phyloP scores from a whole-genome alignment of 2,888 invertebrate species.

The Microplitis manilae region DNA sequence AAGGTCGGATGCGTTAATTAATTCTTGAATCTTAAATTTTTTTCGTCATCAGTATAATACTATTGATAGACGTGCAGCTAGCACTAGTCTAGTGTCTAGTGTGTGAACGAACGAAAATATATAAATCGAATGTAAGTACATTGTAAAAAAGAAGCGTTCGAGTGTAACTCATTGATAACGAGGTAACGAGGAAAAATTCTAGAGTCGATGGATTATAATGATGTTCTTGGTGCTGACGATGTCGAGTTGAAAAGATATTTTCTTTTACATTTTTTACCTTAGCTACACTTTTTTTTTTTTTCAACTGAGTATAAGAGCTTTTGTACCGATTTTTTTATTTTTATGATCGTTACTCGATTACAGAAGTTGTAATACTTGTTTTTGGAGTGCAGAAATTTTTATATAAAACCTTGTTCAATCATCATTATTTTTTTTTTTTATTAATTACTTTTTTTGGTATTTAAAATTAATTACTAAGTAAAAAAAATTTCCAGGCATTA shows the following conservation, averaged over 20 bases:
- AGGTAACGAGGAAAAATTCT: neutral
- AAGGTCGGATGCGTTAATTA: conserved; percentile 9
- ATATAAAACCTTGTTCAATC: neutral
- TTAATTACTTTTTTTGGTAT: too few species aligned
- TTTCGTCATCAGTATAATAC: neutral
- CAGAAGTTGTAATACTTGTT: neutral
- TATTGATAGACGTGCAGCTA: neutral
- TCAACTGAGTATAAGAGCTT: neutral
- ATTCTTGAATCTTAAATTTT: neutral
- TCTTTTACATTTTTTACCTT: neutral
- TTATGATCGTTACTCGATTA: neutral
- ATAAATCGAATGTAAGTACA: too few species aligned
- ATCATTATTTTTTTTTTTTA: too few species aligned
- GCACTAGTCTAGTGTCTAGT: too few species aligned
- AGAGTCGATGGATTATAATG: neutral
- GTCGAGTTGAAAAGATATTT: neutral
- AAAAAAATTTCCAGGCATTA: too few species aligned
- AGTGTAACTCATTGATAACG: neutral
- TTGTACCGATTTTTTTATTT: neutral
- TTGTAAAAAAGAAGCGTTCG: neutral
- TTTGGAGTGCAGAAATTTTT: neutral
- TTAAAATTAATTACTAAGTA: too few species aligned
- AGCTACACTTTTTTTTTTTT: neutral
- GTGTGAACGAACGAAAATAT: too few species aligned
- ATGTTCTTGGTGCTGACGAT: neutral